Evolutionary conservation across 2,888 invertebrate species (phyloP).

Genomic region (Tethea ocularis): DNA sequence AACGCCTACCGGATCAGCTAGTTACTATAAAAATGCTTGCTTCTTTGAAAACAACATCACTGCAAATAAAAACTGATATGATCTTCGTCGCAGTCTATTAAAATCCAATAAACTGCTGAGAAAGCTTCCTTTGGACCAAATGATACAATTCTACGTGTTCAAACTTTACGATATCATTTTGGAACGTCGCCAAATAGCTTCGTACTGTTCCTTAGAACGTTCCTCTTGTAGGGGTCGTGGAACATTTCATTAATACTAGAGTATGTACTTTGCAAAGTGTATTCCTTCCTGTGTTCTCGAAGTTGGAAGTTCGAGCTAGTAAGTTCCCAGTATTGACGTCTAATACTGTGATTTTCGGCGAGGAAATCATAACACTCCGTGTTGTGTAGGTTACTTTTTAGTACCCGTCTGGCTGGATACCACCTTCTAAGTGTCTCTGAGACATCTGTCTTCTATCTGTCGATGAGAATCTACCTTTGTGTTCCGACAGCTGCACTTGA

Average conservation of each 20-base stretch:
- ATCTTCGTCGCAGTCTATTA: constrained; percentile 3
- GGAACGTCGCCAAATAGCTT: constrained; percentile 27
- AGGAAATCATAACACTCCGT: too few relatives aligned
- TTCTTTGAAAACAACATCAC: too few relatives aligned
- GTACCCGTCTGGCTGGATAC: too few relatives aligned
- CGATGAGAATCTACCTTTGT: too few relatives aligned
- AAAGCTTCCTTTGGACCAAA: constrained; percentile 23
- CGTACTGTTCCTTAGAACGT: constrained; percentile 14
- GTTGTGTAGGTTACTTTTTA: too few relatives aligned
- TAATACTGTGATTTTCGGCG: too few relatives aligned
- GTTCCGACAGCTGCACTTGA: too few relatives aligned
- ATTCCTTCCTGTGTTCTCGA: not conserved
- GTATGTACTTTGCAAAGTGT: not conserved
- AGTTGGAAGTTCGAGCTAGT: not conserved
- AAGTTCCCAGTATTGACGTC: not conserved
- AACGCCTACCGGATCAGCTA: too few relatives aligned
- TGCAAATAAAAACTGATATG: too few relatives aligned
- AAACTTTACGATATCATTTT: constrained; percentile 24
- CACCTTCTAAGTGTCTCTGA: too few relatives aligned
- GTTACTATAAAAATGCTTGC: too few relatives aligned
- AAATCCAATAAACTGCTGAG: constrained; percentile 8
- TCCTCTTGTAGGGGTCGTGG: not conserved
- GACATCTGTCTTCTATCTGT: too few relatives aligned
- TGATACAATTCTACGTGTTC: constrained; percentile 27
- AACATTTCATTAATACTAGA: not conserved